Percentiles rank a stretch among this genome's conserved stretches.
These are phyloP conservation scores for Nerophis lumbriciformis DNA, from an alignment of 2,113 vertebrate species.

Conservation along the genomic window DNA sequence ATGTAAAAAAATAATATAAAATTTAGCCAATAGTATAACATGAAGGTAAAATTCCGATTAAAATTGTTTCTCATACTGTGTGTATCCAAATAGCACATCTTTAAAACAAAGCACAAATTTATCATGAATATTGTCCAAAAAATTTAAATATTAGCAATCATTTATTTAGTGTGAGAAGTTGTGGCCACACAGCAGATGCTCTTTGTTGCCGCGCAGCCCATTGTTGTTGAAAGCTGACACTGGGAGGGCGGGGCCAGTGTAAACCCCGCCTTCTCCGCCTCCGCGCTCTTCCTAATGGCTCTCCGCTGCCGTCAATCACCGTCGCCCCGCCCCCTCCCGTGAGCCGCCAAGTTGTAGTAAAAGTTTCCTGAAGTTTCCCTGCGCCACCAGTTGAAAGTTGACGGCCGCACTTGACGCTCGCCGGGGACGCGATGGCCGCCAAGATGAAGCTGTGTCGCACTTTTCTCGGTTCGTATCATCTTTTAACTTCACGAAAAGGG, in stretches of 20 bases:
- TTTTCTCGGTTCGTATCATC: constrained; percentile 85
- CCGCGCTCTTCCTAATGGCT: constrained; percentile 74
- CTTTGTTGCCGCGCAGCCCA: constrained; percentile 68
- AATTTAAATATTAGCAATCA: too few species aligned
- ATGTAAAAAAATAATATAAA: too few species aligned
- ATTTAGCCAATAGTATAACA: too few species aligned
- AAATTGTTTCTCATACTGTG: too few species aligned
- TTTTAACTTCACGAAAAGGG: constrained; percentile 8
- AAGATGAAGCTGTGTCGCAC: constrained; percentile 87
- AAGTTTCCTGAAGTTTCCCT: constrained; percentile 76
- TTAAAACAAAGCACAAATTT: too few species aligned
- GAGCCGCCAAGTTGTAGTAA: constrained; percentile 77
- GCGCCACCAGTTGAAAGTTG: constrained; percentile 67
- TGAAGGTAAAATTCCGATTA: too few species aligned
- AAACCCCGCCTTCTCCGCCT: not conserved
- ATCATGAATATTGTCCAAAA: too few species aligned
- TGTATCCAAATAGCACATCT: too few species aligned
- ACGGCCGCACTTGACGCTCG: constrained; percentile 37
- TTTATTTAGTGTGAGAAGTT: constrained; percentile 43
- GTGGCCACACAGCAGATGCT: constrained; percentile 54
- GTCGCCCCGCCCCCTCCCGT: constrained; percentile 32
- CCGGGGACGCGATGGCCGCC: constrained; percentile 48
- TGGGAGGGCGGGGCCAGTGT: constrained; percentile 61
- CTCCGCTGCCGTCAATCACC: constrained; percentile 26
- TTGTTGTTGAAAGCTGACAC: constrained; percentile 68